Conservation (phyloP, 2,888 invertebrate genomes). For the Aphidoletes aphidimyza region DNA sequence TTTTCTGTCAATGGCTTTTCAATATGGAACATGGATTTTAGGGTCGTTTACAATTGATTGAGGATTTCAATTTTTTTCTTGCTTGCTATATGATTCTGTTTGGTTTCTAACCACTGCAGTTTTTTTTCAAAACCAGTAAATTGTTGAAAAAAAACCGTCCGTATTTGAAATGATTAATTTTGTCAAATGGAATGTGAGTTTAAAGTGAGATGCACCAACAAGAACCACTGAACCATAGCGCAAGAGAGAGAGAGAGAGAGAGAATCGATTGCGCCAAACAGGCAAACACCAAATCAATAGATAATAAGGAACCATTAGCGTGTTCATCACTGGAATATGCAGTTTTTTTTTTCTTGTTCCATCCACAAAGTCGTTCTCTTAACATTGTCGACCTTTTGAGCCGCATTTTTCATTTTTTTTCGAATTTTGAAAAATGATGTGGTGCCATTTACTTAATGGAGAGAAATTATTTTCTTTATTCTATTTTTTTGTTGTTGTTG, state of each 20-base stretch:
- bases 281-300: constrained; percentile 51
- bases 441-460: constrained; percentile 52
- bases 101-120: constrained; percentile 43
- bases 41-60: constrained; percentile 1
- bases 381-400: constrained; percentile 32
- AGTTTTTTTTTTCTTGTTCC: neutral
- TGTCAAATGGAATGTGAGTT: constrained; percentile 4
- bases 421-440: constrained; percentile 52
- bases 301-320: constrained; percentile 49
- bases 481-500: neutral
- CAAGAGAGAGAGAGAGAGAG: too few relatives aligned
- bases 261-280: too few relatives aligned
- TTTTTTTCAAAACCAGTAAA: constrained; percentile 45
- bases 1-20: constrained; percentile 1
- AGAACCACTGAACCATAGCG: neutral
- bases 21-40: neutral
- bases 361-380: too few relatives aligned
- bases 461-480: constrained; percentile 12
- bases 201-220: neutral
- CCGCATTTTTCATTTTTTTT: neutral
- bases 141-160: constrained; percentile 39
- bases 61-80: neutral
- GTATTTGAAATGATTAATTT: constrained; percentile 32
- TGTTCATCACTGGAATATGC: constrained; percentile 7
- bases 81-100: neutral